Evolutionary conservation across 1,140 invertebrate genomes (phyloP).

Genomic region (Batillaria attramentaria): DNA sequence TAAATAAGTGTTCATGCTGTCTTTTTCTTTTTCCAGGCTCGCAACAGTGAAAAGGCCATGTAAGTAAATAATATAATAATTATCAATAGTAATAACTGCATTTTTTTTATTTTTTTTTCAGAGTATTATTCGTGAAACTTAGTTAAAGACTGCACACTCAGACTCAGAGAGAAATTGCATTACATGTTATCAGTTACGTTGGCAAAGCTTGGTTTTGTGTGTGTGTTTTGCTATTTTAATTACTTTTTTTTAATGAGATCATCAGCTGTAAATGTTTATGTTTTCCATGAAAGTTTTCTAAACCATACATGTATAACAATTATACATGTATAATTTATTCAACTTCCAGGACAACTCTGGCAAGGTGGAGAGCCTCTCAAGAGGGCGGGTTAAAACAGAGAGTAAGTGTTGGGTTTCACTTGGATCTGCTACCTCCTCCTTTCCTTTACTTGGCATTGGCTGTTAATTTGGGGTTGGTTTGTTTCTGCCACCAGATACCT

Average conservation of each 20-base stretch:
- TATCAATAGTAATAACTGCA: neutral
- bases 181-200: no score
- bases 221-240: no score
- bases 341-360: slow-evolving; percentile 2
- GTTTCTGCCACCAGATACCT: neutral
- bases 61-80: neutral
- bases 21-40: neutral
- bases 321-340: neutral
- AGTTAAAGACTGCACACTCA: no score
- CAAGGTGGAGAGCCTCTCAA: slow-evolving; percentile 17
- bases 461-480: neutral
- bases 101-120: neutral
- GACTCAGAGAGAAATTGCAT: no score
- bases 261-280: no score
- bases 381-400: slow-evolving; percentile 6
- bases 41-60: slow-evolving; percentile 15
- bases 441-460: neutral
- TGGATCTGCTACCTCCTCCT: neutral
- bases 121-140: neutral
- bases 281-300: no score
- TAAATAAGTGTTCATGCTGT: no score
- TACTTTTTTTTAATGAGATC: no score
- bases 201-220: no score
- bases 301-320: neutral
- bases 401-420: neutral